phyloP scores from a whole-genome alignment of 2,797 vertebrate species.

The Poecile montanus region DNA sequence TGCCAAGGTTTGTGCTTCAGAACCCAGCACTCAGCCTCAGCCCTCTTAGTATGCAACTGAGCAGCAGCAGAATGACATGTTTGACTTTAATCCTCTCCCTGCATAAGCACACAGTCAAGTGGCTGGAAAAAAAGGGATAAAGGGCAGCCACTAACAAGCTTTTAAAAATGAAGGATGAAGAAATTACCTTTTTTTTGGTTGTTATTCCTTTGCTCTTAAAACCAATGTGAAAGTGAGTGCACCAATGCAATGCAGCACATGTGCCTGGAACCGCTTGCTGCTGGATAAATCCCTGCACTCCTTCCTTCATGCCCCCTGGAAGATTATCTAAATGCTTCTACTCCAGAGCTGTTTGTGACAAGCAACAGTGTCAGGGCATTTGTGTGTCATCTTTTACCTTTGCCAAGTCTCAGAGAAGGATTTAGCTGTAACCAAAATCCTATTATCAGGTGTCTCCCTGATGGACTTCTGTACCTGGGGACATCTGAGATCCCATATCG shows the following conservation, averaged over 20 bases:
- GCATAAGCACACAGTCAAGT: not conserved
- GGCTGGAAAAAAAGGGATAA: not conserved
- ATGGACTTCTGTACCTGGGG: not conserved
- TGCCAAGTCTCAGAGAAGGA: not conserved
- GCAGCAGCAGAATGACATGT: not conserved
- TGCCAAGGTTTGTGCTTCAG: not conserved
- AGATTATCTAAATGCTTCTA: not conserved
- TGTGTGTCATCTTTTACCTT: conserved; percentile 33
- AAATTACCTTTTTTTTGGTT: not conserved
- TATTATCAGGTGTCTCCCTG: not conserved
- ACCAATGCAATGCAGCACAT: not conserved
- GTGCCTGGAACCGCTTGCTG: not conserved
- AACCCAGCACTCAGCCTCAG: not conserved
- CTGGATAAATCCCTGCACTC: not conserved
- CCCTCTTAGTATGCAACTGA: not conserved
- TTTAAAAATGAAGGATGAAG: not conserved
- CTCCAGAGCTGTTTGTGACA: conserved; percentile 26
- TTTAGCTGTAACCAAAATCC: conserved; percentile 19
- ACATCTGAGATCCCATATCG: not conserved
- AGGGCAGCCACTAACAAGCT: not conserved
- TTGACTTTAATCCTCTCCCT: not conserved
- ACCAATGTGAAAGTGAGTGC: not conserved
- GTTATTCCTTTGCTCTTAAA: not conserved
- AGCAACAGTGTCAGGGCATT: conserved; percentile 1
- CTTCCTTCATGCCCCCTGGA: not conserved